phyloP scores from a whole-genome alignment of 2,113 vertebrate species.

The Acanthisitta chloris region DNA sequence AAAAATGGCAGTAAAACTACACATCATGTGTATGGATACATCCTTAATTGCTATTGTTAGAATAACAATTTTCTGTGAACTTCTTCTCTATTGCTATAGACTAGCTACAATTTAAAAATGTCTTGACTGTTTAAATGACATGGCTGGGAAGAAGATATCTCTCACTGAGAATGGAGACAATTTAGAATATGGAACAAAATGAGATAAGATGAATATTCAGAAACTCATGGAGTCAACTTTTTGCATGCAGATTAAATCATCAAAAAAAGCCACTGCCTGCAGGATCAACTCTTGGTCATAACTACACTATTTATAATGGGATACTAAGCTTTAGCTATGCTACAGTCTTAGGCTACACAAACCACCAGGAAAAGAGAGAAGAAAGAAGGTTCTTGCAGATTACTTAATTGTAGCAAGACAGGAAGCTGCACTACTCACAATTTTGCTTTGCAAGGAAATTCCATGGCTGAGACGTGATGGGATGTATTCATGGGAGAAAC shows the following conservation, averaged over 20 bases:
- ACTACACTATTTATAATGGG: constrained; percentile 42
- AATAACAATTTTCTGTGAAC: neutral
- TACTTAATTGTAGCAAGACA: constrained; percentile 6
- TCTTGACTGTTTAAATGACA: neutral
- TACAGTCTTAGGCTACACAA: constrained; percentile 53
- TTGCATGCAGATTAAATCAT: constrained; percentile 16
- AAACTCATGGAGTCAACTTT: neutral
- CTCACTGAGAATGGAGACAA: neutral
- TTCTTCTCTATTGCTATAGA: neutral
- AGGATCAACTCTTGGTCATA: neutral
- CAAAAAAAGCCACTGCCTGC: neutral
- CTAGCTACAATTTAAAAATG: neutral
- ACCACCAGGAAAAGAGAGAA: constrained; percentile 21
- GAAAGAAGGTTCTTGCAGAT: constrained; percentile 38
- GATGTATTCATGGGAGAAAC: neutral
- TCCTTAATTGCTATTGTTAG: neutral
- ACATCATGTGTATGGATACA: neutral
- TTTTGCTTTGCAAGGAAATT: constrained; percentile 7
- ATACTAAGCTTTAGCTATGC: constrained; percentile 62
- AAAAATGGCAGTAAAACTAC: constrained; percentile 11
- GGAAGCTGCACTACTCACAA: neutral
- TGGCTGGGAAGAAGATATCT: neutral
- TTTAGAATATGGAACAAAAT: neutral
- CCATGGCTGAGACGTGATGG: neutral
- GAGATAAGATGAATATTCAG: constrained; percentile 11